Evolutionary conservation across 2,113 vertebrate genomes (phyloP), one percentile per base, ranked within the genome.

Genomic region (Ciconia boyciana): DNA sequence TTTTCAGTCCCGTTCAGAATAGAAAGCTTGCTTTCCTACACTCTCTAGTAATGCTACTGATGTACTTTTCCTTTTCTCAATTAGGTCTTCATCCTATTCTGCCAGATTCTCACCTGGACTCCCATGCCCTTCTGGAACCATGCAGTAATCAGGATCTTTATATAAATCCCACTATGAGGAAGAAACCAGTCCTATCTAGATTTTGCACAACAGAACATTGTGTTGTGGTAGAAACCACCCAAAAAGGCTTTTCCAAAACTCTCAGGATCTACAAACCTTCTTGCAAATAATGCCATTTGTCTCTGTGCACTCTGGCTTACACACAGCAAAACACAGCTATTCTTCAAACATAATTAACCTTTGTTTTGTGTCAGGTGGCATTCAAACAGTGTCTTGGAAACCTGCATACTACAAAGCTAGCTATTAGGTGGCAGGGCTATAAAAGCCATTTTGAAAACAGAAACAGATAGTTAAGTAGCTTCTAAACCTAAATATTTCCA

Each of bases 271-370:
- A 66, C 32, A 84, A 64, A 90, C 66, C 57, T 70, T 93, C 36
- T 75, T 58, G 22, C 29, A 31, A 91, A 75, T 44, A 64, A 66
- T 49, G 16, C 18, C 6, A 66, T 79, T 90, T 72, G 51, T 69
- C 76, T 92, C 34, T 5, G 41, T 31, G 32, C 29, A 34, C 61
- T 69, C 62, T 55, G n/a, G 22, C 32, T 92, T 64, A 87, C 13
- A 32, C 5, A 54, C 7, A 79, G 79, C 39, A 92, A 91, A 66
- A 48, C n/a, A 86, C 7, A 41, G 51, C 60, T 84, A 18, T 66
- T 83, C 87, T 93, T 92, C 84, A 94, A 91, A 75, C 13, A 39
- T 66, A 87, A 90, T 71, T 66, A 71, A 78, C 72, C 70, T 96
- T 91, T 55, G 41, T 18, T 82, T 87, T 69, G 51, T 78, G 69